Conservation (phyloP, 2,113 vertebrate species). For the Salminus brasiliensis region DNA sequence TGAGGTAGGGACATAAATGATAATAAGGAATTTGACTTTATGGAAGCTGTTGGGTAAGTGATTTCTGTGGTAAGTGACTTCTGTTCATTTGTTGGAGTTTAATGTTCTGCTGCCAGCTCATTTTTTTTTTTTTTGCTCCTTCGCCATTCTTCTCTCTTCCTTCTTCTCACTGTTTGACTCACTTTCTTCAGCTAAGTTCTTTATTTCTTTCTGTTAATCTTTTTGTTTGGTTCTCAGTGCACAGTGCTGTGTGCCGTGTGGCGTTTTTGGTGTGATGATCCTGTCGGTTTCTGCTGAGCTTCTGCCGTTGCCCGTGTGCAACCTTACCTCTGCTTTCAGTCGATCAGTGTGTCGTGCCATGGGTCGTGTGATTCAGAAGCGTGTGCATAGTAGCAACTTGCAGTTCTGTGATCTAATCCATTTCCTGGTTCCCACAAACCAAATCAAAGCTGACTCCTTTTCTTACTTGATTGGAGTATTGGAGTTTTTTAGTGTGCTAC, state of each 20-base stretch:
- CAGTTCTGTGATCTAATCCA: neutral
- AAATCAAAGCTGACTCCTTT: constrained; percentile 34
- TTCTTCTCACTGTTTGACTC: neutral
- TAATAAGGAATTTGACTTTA: neutral
- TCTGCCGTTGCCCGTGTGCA: constrained; percentile 49
- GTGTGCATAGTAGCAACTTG: neutral
- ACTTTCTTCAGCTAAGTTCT: neutral
- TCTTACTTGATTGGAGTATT: constrained; percentile 27
- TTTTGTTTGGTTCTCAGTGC: neutral
- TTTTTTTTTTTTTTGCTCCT: neutral
- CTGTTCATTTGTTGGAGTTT: constrained; percentile 33
- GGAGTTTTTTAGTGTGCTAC: neutral
- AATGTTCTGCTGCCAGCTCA: neutral
- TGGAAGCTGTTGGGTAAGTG: neutral
- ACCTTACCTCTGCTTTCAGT: constrained; percentile 37
- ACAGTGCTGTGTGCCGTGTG: constrained; percentile 42
- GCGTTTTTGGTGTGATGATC: constrained; percentile 14
- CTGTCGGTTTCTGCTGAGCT: constrained; percentile 47
- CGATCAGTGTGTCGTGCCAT: constrained; percentile 5
- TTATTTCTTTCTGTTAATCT: neutral
- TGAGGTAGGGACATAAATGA: no score
- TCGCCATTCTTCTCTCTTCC: neutral
- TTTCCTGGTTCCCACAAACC: constrained; percentile 6
- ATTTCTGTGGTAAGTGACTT: constrained; percentile 56
- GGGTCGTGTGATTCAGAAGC: constrained; percentile 39